Evolutionary conservation across 2,888 invertebrate genomes (phyloP).

Genomic region (Scrobipalpa atriplicella): DNA sequence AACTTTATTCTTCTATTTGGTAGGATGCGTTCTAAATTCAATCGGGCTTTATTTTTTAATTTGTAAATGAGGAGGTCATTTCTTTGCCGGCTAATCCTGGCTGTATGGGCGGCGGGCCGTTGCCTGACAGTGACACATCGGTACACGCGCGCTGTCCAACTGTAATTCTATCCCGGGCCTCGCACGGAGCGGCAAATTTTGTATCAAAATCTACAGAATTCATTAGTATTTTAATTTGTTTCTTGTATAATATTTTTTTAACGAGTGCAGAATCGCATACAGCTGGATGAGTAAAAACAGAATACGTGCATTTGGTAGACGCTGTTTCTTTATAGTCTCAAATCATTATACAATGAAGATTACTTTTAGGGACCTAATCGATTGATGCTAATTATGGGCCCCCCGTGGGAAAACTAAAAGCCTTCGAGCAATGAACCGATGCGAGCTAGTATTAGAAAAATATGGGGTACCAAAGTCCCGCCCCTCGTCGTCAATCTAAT

Average conservation of each 20-base stretch:
- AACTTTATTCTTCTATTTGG: not conserved
- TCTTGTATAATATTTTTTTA: not conserved
- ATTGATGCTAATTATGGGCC: not conserved
- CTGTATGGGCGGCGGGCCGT: conserved; percentile 51
- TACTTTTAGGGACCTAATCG: conserved; percentile 9
- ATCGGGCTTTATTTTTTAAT: conserved; percentile 26
- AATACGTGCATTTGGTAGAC: not conserved
- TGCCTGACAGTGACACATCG: conserved; percentile 82
- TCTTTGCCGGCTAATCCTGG: conserved; percentile 76
- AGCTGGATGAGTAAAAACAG: too few species aligned
- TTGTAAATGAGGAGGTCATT: conserved; percentile 61
- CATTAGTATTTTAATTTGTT: conserved; percentile 5
- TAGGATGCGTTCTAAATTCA: conserved; percentile 7
- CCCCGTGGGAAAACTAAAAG: conserved; percentile 3
- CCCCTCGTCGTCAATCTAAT: conserved; percentile 44
- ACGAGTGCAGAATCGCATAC: not conserved
- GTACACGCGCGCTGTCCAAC: conserved; percentile 77
- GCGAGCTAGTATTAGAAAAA: conserved; percentile 14
- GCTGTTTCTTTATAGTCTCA: not conserved
- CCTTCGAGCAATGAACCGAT: conserved; percentile 10
- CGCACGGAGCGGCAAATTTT: conserved; percentile 60
- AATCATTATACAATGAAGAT: not conserved
- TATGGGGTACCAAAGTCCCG: not conserved
- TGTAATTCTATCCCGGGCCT: conserved; percentile 79
- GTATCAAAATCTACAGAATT: conserved; percentile 53